A percentile compares a stretch with the other conserved stretches of the same genome.
These are phyloP conservation scores for Arge pagana DNA, from an alignment of 2,888 invertebrate species.

Conservation along the genomic window DNA sequence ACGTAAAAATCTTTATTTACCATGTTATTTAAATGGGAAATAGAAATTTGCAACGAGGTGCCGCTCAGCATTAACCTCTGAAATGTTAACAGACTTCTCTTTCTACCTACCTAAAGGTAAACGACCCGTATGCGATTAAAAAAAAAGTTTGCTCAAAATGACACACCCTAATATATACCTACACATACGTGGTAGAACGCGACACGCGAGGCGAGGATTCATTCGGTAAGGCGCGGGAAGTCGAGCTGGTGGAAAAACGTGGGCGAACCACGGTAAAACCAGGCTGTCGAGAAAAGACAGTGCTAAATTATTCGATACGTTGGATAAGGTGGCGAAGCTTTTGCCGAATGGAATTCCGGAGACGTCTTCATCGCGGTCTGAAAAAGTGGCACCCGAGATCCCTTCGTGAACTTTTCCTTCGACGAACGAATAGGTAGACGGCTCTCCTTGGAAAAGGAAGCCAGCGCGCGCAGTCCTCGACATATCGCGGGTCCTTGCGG, in stretches of 20 bases:
- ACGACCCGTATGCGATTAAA: no score
- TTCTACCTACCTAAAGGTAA: no score
- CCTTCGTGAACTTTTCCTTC: neutral
- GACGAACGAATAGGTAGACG: no score
- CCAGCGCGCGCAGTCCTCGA: neutral
- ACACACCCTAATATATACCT: no score
- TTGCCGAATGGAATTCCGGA: neutral
- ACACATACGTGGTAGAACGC: no score
- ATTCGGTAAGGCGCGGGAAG: neutral
- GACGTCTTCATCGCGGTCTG: neutral
- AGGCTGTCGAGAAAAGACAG: neutral
- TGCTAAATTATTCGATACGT: slow-evolving; percentile 12
- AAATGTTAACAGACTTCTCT: no score
- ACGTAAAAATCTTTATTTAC: no score
- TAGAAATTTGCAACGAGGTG: no score
- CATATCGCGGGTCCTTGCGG: neutral
- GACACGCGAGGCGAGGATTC: slow-evolving; percentile 1
- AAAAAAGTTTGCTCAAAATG: no score
- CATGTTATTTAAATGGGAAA: no score
- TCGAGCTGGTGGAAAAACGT: neutral
- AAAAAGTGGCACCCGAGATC: neutral
- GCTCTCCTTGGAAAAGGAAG: no score
- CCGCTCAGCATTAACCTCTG: no score
- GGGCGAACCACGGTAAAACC: neutral
- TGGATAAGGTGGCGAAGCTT: slow-evolving; percentile 2